A percentile compares a stretch with the other conserved stretches of the same genome.
phyloP scores from a whole-genome alignment of 2,797 vertebrate species.

The Nyctalus aviator region DNA sequence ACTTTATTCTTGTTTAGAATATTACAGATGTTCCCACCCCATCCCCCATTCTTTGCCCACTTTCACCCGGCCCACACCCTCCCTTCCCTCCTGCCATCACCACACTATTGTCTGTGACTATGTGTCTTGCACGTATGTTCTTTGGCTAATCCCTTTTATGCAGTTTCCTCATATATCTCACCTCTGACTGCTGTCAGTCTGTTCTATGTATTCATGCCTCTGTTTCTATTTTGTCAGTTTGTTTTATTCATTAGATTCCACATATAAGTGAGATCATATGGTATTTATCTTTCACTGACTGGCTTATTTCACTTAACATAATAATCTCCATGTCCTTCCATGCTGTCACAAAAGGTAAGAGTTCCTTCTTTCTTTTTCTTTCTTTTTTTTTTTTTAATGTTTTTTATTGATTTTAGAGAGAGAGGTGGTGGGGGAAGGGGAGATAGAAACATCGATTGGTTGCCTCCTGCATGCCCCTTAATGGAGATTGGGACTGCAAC shows the following conservation, averaged over 20 bases:
- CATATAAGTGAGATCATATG: not conserved
- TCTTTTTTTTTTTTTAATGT: not conserved
- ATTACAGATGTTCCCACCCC: not conserved
- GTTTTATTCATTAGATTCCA: not conserved
- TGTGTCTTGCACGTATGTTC: not conserved
- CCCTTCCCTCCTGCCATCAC: not conserved
- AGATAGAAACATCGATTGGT: not conserved
- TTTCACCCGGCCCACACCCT: not conserved
- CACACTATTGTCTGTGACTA: not conserved
- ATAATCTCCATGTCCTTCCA: not conserved
- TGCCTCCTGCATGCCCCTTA: not conserved
- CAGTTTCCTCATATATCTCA: not conserved
- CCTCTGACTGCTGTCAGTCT: not conserved
- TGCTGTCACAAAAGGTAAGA: not conserved
- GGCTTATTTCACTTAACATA: not conserved
- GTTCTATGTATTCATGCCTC: not conserved
- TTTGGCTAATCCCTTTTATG: not conserved
- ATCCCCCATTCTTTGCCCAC: no score
- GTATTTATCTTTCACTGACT: not conserved
- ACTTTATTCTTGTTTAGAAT: not conserved
- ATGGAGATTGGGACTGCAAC: not conserved
- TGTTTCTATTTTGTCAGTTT: not conserved
- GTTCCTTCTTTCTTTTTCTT: not conserved
- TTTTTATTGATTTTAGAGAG: not conserved
- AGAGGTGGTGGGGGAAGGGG: not conserved